These are phyloP conservation scores for Cardiocondyla obscurior DNA, from an alignment of 1,140 invertebrate genomes.

Conservation along the genomic window DNA sequence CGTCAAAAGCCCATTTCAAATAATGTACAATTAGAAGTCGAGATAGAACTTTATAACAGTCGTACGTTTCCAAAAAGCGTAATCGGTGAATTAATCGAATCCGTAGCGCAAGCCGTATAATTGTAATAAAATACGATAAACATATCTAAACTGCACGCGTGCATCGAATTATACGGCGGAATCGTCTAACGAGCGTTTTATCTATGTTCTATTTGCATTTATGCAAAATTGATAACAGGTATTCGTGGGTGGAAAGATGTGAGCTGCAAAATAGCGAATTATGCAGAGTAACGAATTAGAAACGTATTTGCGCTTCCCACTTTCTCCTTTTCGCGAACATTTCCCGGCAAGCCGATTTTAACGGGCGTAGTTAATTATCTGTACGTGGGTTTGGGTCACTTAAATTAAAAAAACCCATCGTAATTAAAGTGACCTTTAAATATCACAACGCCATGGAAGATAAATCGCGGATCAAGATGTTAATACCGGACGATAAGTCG, in stretches of 20 bases:
- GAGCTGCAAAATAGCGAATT: background rate
- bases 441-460: background rate
- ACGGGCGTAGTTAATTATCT: background rate
- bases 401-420: constrained; percentile 33
- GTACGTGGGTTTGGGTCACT: background rate
- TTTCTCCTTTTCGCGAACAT: no score
- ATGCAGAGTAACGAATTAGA: background rate
- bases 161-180: background rate
- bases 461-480: constrained; percentile 26
- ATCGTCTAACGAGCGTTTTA: background rate
- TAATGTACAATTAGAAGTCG: background rate
- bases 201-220: background rate
- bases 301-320: background rate
- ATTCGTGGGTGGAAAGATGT: background rate
- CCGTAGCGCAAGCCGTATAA: no score
- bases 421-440: constrained; percentile 49
- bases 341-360: background rate
- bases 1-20: background rate
- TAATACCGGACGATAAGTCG: constrained; percentile 8
- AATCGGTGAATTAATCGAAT: background rate
- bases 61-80: background rate
- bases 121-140: background rate
- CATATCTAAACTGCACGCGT: background rate
- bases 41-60: background rate
- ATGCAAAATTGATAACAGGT: background rate